phyloP scores from a whole-genome alignment of 2,888 invertebrate species.

The Tetragnatha montana region DNA sequence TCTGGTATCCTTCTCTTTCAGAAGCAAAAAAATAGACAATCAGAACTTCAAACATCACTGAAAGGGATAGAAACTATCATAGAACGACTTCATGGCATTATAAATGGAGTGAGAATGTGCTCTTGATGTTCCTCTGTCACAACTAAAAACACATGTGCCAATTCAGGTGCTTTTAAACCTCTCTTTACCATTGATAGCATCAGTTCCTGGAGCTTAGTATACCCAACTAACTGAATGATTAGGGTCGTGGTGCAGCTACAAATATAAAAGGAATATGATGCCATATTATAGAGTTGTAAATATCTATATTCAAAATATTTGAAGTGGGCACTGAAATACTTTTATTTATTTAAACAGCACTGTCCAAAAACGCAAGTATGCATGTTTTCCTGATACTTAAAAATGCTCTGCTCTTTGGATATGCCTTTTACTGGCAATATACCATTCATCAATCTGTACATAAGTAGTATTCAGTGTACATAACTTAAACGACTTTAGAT shows the following conservation, averaged over 20 bases:
- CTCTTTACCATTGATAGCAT: constrained; percentile 52
- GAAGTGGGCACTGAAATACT: constrained; percentile 25
- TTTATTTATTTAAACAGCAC: constrained; percentile 66
- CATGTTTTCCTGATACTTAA: constrained; percentile 53
- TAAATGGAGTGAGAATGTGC: constrained; percentile 52
- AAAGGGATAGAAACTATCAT: constrained; percentile 35
- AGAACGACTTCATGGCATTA: constrained; percentile 56
- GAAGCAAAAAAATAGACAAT: constrained; percentile 69
- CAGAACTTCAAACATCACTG: constrained; percentile 63
- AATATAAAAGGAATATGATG: constrained; percentile 22
- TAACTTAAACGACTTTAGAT: constrained; percentile 30
- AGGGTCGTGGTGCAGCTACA: constrained; percentile 59
- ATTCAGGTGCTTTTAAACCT: constrained; percentile 65
- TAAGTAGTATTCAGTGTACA: constrained; percentile 29
- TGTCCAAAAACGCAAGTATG: constrained; percentile 62
- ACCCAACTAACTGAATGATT: constrained; percentile 37
- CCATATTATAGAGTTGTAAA: constrained; percentile 29
- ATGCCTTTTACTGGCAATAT: constrained; percentile 33
- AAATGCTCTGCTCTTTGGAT: constrained; percentile 12
- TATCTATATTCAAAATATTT: constrained; percentile 34
- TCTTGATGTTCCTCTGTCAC: constrained; percentile 68
- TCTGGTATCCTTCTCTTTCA: background rate
- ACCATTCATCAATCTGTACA: constrained; percentile 63
- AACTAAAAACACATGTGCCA: constrained; percentile 53
- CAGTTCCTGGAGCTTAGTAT: constrained; percentile 68